Conservation (phyloP, 2,888 invertebrate genomes). For the Drosophila niveifrons region DNA sequence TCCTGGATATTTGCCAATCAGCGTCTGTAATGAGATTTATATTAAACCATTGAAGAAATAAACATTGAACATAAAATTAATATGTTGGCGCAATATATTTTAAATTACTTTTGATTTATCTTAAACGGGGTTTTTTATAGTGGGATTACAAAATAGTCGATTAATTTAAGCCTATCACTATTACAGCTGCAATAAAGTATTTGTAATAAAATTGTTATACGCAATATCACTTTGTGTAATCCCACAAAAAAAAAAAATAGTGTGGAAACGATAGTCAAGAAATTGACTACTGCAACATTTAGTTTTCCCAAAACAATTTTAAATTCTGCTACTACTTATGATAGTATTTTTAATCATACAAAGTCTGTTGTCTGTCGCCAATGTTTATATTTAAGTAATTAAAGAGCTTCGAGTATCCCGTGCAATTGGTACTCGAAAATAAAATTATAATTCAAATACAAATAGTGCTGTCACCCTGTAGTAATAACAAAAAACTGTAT, state of each 20-base stretch:
- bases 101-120: too few species aligned
- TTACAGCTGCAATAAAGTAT: too few species aligned
- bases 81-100: too few species aligned
- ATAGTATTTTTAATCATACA: background rate
- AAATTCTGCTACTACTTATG: background rate
- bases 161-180: too few species aligned
- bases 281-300: background rate
- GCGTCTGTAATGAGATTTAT: conserved; percentile 11
- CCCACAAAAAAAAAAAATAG: too few species aligned
- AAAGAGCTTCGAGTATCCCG: background rate
- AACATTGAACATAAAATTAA: background rate
- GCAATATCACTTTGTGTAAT: too few species aligned
- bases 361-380: background rate
- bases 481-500: background rate
- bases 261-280: background rate
- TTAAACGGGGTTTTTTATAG: too few species aligned
- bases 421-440: conserved; percentile 9
- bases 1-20: conserved; percentile 83
- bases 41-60: background rate
- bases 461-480: conserved; percentile 1
- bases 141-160: too few species aligned
- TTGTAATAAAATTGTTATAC: too few species aligned
- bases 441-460: background rate
- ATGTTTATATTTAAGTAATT: background rate
- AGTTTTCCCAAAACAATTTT: background rate